A percentile compares a stretch with the other conserved stretches of the same genome.
phyloP scores from a whole-genome alignment of 2,888 invertebrate species.

The Coleophora deauratella region DNA sequence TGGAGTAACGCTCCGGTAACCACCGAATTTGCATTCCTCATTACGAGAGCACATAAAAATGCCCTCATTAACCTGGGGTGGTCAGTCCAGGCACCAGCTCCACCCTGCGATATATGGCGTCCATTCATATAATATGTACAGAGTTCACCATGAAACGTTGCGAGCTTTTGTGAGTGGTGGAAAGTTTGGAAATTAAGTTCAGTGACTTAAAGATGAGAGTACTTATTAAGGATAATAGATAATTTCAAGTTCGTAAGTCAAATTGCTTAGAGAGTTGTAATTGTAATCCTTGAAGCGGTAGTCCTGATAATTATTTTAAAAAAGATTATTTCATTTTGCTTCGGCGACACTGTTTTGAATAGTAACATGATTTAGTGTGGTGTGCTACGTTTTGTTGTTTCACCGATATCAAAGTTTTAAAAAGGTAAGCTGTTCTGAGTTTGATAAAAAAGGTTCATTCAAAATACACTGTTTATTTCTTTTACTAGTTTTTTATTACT shows the following conservation, averaged over 20 bases:
- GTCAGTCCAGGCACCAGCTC: constrained; percentile 35
- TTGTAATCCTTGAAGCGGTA: no score
- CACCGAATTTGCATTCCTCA: constrained; percentile 72
- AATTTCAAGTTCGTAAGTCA: no score
- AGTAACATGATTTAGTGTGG: constrained; percentile 62
- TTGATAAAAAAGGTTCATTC: constrained; percentile 28
- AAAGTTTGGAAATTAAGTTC: not conserved
- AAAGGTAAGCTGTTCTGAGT: constrained; percentile 24
- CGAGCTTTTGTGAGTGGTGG: constrained; percentile 9
- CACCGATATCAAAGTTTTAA: constrained; percentile 41
- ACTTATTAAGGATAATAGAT: no score
- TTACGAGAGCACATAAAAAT: constrained; percentile 69
- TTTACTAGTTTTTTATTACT: no score
- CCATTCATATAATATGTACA: constrained; percentile 8
- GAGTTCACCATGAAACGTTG: constrained; percentile 22
- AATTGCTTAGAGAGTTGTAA: no score
- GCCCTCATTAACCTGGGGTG: constrained; percentile 68
- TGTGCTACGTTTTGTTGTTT: constrained; percentile 53
- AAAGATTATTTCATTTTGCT: no score
- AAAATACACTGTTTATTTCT: no score
- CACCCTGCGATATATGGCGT: constrained; percentile 32
- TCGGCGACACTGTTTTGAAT: constrained; percentile 66
- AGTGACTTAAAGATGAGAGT: no score
- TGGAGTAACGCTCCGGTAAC: constrained; percentile 57
- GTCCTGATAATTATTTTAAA: no score